These are phyloP conservation scores for Sceloporus undulatus DNA, from an alignment of 2,113 vertebrate genomes.

Conservation along the genomic window DNA sequence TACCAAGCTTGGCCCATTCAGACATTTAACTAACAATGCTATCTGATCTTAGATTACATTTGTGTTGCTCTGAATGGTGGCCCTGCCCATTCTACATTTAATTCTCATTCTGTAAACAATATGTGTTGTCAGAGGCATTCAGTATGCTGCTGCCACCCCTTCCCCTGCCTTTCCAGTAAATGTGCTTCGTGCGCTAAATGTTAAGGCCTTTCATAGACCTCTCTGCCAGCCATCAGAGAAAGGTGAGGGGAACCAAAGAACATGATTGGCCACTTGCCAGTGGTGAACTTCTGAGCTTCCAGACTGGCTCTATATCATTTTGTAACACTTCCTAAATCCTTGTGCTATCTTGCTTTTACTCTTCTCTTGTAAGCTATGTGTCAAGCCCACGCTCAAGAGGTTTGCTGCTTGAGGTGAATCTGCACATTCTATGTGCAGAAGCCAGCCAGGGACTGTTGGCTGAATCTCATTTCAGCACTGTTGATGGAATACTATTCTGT, in stretches of 20 bases:
- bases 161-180: constrained; percentile 37
- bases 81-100: constrained; percentile 45
- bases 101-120: constrained; percentile 40
- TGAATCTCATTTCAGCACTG: too few species aligned
- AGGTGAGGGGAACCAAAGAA: constrained; percentile 39
- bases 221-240: constrained; percentile 13
- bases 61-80: constrained; percentile 38
- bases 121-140: constrained; percentile 34
- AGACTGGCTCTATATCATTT: too few species aligned
- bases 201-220: constrained; percentile 12
- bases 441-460: too few species aligned
- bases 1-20: constrained; percentile 31
- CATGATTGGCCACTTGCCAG: too few species aligned
- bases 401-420: too few species aligned
- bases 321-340: background rate
- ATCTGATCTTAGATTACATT: constrained; percentile 55
- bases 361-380: background rate
- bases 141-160: constrained; percentile 7
- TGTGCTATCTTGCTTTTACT: background rate
- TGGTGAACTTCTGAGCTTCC: too few species aligned
- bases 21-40: constrained; percentile 46
- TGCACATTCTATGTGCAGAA: too few species aligned
- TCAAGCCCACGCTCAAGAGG: too few species aligned
- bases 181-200: constrained; percentile 28
- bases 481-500: too few species aligned